A percentile compares a stretch with the other conserved stretches of the same genome.
Conservation (phyloP, 2,113 vertebrate genomes). For the Neogale vison region DNA sequence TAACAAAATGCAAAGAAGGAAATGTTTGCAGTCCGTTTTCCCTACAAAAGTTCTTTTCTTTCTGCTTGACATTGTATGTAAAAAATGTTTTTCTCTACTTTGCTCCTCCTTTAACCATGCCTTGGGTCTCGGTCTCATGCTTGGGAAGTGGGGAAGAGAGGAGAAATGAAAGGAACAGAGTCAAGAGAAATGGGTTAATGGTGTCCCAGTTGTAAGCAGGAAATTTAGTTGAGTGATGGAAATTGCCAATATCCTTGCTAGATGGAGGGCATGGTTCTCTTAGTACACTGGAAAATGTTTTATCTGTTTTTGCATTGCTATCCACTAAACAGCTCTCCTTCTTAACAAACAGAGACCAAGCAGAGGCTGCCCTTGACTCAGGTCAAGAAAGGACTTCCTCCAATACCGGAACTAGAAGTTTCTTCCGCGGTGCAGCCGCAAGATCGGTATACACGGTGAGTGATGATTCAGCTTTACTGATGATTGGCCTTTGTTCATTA, state of each 20-base stretch:
- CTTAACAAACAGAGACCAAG: slow-evolving; percentile 41
- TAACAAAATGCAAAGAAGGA: neutral
- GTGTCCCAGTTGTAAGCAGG: neutral
- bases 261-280: neutral
- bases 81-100: neutral
- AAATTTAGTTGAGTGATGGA: neutral
- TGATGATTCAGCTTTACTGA: slow-evolving; percentile 19
- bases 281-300: neutral
- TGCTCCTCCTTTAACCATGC: neutral
- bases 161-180: neutral
- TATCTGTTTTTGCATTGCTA: neutral
- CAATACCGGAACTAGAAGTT: slow-evolving; percentile 78
- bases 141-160: neutral
- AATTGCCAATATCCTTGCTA: neutral
- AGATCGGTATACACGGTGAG: slow-evolving; percentile 36
- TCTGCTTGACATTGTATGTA: neutral
- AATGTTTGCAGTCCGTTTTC: neutral
- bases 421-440: neutral
- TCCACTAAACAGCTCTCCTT: slow-evolving; percentile 49
- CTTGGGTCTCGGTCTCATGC: neutral
- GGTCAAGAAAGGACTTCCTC: slow-evolving; percentile 40
- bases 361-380: neutral
- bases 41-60: slow-evolving; percentile 3
- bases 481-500: slow-evolving; percentile 53
- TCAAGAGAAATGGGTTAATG: neutral